These are phyloP conservation scores for Xanthia togata DNA, from an alignment of 2,888 invertebrate genomes.

Conservation along the genomic window DNA sequence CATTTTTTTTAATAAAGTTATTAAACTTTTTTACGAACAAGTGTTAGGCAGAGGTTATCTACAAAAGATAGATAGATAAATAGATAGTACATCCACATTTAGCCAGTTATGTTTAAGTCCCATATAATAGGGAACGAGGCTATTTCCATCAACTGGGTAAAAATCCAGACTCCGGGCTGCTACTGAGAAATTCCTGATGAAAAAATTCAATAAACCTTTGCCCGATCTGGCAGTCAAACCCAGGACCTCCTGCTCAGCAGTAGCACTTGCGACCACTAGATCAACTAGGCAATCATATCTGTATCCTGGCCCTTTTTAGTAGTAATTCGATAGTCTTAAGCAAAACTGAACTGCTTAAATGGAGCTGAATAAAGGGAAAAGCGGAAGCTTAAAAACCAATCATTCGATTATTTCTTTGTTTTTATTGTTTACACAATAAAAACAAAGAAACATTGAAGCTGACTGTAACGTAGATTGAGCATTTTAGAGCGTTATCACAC, in stretches of 20 bases:
- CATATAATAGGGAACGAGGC: too few relatives aligned
- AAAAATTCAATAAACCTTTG: background rate
- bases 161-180: too few relatives aligned
- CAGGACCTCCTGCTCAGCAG: background rate
- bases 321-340: background rate
- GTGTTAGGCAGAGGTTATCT: background rate
- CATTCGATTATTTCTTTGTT: too few relatives aligned
- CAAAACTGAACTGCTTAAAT: background rate
- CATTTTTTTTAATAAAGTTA: too few relatives aligned
- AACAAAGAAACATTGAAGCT: slow-evolving; percentile 6
- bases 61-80: background rate
- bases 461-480: background rate
- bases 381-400: background rate
- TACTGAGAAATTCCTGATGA: too few relatives aligned
- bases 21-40: too few relatives aligned
- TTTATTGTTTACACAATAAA: background rate
- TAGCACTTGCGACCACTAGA: background rate
- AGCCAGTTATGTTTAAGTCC: background rate
- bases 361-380: background rate
- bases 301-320: background rate
- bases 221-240: too few relatives aligned
- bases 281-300: background rate
- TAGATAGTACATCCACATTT: background rate
- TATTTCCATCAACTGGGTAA: too few relatives aligned
- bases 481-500: background rate